Evolutionary conservation across 2,888 invertebrate species (phyloP), one percentile per base, ranked within the genome.

Genomic region (Eledona agricola): DNA sequence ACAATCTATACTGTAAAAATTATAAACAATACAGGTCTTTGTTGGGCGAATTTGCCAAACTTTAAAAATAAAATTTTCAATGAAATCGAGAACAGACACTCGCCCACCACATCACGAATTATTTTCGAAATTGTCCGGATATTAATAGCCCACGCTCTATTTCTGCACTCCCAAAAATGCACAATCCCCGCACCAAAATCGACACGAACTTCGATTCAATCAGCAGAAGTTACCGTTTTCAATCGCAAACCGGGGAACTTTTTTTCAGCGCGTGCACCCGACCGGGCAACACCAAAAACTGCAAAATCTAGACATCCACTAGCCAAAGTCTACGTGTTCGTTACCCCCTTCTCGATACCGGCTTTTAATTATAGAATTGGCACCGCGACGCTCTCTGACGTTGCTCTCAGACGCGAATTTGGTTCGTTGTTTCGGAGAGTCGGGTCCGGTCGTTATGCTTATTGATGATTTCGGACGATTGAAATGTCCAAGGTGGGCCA

Each of bases 341-440:
- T 45, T 63, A 62, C 64, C 68, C 66, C 70, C 64, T 73, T 71
- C 73, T 79, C 77, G 78, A 74, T 49, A 57, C 55, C 58, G 55
- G 55, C 60, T 65, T 80, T 82, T 83, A 79, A 80, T 79, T 81
- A 82, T 83, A 83, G 82, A 79, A 79, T 83, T 83, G 83, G 83
- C 83, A 80, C 79, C 73, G 79, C 78, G 79, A 81, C 81, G 82
- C 79, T 43, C 50, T 59, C 57, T 60, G 66, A 65, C 63, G 66
- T 79, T 10, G 28, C 7, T 6, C 26, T 5, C 4, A 26, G 5
- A 5, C 20, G 5, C 20, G n/a, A n/a, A n/a, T n/a, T n/a, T n/a
- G n/a, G n/a, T n/a, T n/a, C n/a, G n/a, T n/a, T n/a, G n/a, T n/a
- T n/a, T n/a, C n/a, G n/a, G 28, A 23, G 4, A 26, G 5, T 17